phyloP scores from a whole-genome alignment of 2,888 invertebrate genomes.

The Calliopum simillimum region DNA sequence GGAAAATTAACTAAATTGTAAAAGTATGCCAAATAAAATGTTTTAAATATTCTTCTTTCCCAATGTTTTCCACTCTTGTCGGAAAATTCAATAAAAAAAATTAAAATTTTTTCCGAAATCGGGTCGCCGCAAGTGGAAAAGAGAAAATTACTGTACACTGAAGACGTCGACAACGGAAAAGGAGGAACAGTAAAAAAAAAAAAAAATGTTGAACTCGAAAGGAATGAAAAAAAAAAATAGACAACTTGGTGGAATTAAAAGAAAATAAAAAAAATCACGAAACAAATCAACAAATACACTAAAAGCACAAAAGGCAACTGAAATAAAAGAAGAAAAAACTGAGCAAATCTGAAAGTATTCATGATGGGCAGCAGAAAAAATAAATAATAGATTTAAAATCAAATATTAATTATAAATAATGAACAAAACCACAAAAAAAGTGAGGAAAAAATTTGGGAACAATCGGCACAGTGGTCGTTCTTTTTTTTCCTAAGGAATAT shows the following conservation, averaged over 20 bases:
- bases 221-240: constrained; percentile 9
- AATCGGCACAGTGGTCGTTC: background rate
- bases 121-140: constrained; percentile 31
- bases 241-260: constrained; percentile 19
- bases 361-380: constrained; percentile 16
- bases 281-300: constrained; percentile 44
- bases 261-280: constrained; percentile 17
- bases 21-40: background rate
- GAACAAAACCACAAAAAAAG: constrained; percentile 8
- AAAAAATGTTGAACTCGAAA: constrained; percentile 23
- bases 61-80: too few relatives aligned
- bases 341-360: constrained; percentile 31
- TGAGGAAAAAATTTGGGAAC: background rate
- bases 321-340: too few relatives aligned
- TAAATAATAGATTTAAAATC: constrained; percentile 12
- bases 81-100: too few relatives aligned
- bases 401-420: constrained; percentile 31
- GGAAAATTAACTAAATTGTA: constrained; percentile 14
- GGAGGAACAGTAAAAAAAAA: constrained; percentile 38
- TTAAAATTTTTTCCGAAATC: constrained; percentile 7
- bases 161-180: constrained; percentile 28
- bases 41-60: too few relatives aligned
- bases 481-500: too few relatives aligned
- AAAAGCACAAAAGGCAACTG: constrained; percentile 29
- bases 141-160: constrained; percentile 50